Evolutionary conservation across 2,888 invertebrate species (phyloP), one percentile per base, ranked within the genome.

Genomic region (Caenorhabditis afra): DNA sequence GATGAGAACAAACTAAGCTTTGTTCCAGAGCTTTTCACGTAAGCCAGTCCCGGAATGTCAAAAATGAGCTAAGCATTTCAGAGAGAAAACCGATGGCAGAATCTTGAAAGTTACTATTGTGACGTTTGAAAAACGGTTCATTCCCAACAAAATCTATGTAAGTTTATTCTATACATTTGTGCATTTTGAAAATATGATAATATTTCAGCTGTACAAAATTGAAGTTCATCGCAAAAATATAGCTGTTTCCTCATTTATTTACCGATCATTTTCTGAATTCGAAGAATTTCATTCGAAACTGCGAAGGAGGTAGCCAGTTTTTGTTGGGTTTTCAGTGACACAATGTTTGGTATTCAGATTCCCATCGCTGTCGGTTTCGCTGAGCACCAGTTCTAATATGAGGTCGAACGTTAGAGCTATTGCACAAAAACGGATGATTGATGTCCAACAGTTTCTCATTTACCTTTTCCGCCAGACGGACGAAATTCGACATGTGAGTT

Each of bases 81-180:
- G 12, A 67, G 84, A 90, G 77, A 84, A 90, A 59, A 94, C 94
- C 90, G 98, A 98, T 92, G 97, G 97, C 0, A 94, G 95, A 7
- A 93, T 99, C 50, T 93, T 93, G 52, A 93, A 94, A 82, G 95
- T 97, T 0, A 94, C 94, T 90, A 95, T 97, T 11, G 93, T 94
- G 79, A 94, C 94, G 79, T 96, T 94, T 91, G 95, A 96, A 91
- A 99, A 99, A 91, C 94, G 96, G 84, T 97, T 96, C 91, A 95
- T 95, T 90, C 96, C 97, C 14, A 97, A 96, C 90, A 98, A 98
- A 92, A 96, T 96, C 92, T 99, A 99, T 91, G 96, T 97, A 86
- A 90, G 91, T 90, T 35, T 44, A 35, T 45, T 47, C 22, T 41
- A 39, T 44, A 11, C 39, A 20, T 8, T 37, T 49, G 4, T 49